Evolutionary conservation across 2,888 invertebrate species (phyloP).

Genomic region (Lasiommata megera): DNA sequence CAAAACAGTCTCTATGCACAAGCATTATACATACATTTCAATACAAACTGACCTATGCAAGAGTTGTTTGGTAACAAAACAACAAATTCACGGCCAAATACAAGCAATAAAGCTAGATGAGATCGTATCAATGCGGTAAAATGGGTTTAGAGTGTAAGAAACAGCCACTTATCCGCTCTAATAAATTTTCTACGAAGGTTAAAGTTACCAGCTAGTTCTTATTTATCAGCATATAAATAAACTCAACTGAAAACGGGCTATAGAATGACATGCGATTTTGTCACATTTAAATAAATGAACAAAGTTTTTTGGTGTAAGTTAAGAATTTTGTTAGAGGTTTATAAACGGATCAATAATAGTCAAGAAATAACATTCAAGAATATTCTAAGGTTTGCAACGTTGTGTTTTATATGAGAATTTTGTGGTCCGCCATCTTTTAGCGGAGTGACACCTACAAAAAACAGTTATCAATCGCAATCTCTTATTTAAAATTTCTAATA

Average conservation of each 20-base stretch:
- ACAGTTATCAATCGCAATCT: too few species aligned
- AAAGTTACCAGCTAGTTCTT: not conserved
- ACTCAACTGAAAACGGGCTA: not conserved
- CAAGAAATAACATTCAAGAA: too few species aligned
- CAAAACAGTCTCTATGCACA: too few species aligned
- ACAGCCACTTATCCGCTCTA: conserved; percentile 3
- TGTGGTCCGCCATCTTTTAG: too few species aligned
- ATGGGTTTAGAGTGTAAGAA: conserved; percentile 2
- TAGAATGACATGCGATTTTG: not conserved
- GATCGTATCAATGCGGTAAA: conserved; percentile 8
- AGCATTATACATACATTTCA: not conserved
- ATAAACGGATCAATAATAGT: too few species aligned
- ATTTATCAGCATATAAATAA: not conserved
- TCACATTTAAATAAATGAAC: not conserved
- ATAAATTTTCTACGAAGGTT: conserved; percentile 14
- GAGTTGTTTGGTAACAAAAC: conserved; percentile 1
- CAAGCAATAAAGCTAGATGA: conserved; percentile 4
- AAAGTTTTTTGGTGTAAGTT: not conserved
- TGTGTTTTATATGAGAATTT: too few species aligned
- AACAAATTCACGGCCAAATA: conserved; percentile 5
- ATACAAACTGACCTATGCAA: not conserved
- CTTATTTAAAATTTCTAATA: too few species aligned
- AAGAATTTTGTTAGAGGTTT: not conserved
- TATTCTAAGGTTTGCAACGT: too few species aligned
- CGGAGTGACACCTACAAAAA: too few species aligned